Conservation (phyloP, 2,888 invertebrate species). For the Argyresthia albistria region DNA sequence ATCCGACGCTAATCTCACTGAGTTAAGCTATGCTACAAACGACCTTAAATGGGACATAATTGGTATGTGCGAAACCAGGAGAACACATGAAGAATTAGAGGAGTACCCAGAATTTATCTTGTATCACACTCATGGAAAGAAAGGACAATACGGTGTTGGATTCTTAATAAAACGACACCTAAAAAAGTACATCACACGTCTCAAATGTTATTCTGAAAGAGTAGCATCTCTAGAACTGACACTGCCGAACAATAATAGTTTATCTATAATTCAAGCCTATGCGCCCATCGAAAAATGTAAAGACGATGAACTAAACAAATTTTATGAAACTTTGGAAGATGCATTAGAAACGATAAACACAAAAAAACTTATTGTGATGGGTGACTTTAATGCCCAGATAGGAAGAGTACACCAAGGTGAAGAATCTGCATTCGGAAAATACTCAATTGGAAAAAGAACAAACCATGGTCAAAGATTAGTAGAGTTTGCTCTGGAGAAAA, state of each 20-base stretch:
- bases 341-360: neutral
- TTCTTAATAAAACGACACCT: neutral
- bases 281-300: neutral
- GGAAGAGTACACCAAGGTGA: slow-evolving; percentile 8
- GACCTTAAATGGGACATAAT: neutral
- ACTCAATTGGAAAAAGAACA: slow-evolving; percentile 10
- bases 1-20: neutral
- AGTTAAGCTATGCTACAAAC: neutral
- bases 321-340: neutral
- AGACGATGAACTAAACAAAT: neutral
- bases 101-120: neutral
- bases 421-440: slow-evolving; percentile 11
- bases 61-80: neutral
- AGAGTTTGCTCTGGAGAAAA: slow-evolving; percentile 9
- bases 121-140: neutral
- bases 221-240: neutral
- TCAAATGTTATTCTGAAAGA: neutral
- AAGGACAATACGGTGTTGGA: neutral
- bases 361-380: slow-evolving; percentile 11
- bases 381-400: slow-evolving; percentile 13
- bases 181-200: neutral
- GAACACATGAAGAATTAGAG: neutral
- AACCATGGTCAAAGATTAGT: slow-evolving; percentile 12
- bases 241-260: neutral
- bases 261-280: neutral